Base-by-base conservation (phyloP, 2,888 invertebrate genomes). In the Ceramica pisi region DNA sequence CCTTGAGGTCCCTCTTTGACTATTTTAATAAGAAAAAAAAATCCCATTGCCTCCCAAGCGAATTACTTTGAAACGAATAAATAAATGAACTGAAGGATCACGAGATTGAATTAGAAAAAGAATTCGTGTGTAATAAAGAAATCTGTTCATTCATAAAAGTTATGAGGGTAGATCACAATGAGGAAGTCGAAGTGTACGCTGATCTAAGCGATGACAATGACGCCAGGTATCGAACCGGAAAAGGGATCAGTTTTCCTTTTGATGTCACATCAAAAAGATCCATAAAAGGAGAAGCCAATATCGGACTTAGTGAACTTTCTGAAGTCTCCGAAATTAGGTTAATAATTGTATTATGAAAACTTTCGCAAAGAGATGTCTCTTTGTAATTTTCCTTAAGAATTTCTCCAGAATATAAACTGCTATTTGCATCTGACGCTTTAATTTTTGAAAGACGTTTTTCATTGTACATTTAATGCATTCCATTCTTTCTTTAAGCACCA, bases 21-120 rank as follows among this genome's bases (percentile, higher is more conserved):
- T 94, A 93, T 94, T 95, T 93, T 95, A 95, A 95, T 95, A 95
- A 92, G 92, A 94, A 85, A 86, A 85, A 85, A 93, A 94, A 93
- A 92, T 90, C 84, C 79, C 70, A 85, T 83, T 85, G 87, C 90
- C 90, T 91, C 90, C 89, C 86, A 72, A 88, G 87, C 83, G 92
- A 93, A 94, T 94, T 94, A 94, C 94, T 94, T 94, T 93, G 93
- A 92, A 93, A 92, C 92, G 93, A 92, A 93, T 93, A 94, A 94
- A 94, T 94, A 94, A 94, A 94, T 92, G 93, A 93, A 92, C 89
- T 87, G 79, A 86, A 89, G 93, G 93, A 92, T 94, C 91, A 93
- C 89, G 87, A 91, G 92, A 94, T 94, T 94, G 93, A 94, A 94
- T 95, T 95, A 95, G 94, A 93, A 93, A 92, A 91, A 92, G 92